A percentile compares a stretch with the other conserved stretches of the same genome.
These are phyloP conservation scores for Seladonia tumulorum DNA, from an alignment of 2,888 invertebrate genomes.

Conservation along the genomic window DNA sequence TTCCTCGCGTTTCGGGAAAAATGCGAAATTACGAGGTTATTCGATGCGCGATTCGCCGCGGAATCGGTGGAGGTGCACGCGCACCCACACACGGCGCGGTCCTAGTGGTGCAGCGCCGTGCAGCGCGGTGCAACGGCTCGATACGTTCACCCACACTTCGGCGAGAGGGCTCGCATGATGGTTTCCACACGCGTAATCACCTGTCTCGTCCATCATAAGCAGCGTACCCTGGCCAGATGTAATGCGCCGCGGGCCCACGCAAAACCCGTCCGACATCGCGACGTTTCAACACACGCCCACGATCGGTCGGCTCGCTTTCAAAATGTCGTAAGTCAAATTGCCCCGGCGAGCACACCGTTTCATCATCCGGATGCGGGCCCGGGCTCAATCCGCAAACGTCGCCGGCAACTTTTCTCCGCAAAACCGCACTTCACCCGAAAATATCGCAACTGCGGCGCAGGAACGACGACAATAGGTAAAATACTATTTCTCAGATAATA, in stretches of 20 bases:
- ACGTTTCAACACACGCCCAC: slow-evolving; percentile 83
- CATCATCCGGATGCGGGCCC: slow-evolving; percentile 75
- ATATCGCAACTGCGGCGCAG: too few relatives aligned
- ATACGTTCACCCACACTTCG: slow-evolving; percentile 31
- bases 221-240: slow-evolving; percentile 78
- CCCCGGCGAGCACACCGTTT: slow-evolving; percentile 77
- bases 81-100: slow-evolving; percentile 33
- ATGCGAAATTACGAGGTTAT: slow-evolving; percentile 56
- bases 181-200: slow-evolving; percentile 83
- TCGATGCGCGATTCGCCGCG: slow-evolving; percentile 32
- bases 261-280: slow-evolving; percentile 81
- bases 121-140: neutral
- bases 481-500: too few relatives aligned
- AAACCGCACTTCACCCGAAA: neutral
- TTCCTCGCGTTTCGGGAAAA: slow-evolving; percentile 40
- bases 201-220: slow-evolving; percentile 83
- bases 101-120: neutral
- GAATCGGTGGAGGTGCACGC: neutral
- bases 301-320: slow-evolving; percentile 80
- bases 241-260: slow-evolving; percentile 82
- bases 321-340: slow-evolving; percentile 83
- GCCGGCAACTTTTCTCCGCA: neutral
- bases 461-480: too few relatives aligned
- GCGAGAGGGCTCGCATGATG: slow-evolving; percentile 71
- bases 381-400: slow-evolving; percentile 15